Conservation (phyloP, 1,140 invertebrate species). For the Hesperophylax magnus region DNA sequence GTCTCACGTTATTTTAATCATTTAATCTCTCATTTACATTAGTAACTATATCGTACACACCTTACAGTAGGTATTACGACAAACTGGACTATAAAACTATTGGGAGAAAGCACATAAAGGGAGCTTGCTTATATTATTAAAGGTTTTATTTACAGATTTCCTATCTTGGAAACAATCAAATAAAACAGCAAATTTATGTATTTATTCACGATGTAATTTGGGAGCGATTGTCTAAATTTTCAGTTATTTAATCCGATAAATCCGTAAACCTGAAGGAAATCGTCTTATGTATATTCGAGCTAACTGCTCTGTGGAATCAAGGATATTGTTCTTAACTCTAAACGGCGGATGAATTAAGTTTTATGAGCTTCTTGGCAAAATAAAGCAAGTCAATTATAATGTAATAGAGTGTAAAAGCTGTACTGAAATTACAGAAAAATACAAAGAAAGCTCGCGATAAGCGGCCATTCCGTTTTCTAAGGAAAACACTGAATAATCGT, state of each 20-base stretch:
- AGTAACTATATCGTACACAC: no score
- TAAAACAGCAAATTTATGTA: no score
- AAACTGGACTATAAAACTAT: no score
- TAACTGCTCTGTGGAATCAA: background rate
- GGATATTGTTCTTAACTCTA: constrained; percentile 16
- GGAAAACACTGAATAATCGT: constrained; percentile 33
- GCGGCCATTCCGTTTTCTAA: constrained; percentile 35
- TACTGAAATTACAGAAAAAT: constrained; percentile 38
- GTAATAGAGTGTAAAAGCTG: constrained; percentile 34
- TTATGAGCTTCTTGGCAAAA: constrained; percentile 25
- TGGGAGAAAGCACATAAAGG: no score
- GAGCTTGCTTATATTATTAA: no score
- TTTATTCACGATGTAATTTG: background rate
- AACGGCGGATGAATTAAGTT: constrained; percentile 29
- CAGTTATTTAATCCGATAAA: background rate
- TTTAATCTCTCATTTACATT: no score
- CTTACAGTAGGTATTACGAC: no score
- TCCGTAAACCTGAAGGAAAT: background rate
- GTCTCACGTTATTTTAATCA: no score
- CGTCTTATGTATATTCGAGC: background rate
- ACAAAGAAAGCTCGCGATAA: constrained; percentile 34
- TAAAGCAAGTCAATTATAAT: constrained; percentile 38
- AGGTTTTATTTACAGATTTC: no score
- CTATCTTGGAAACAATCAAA: no score
- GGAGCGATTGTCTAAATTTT: background rate